Percentiles rank a stretch among this genome's conserved stretches.
Conservation (phyloP, 2,113 vertebrate species). For the Poeciliopsis occidentalis region DNA sequence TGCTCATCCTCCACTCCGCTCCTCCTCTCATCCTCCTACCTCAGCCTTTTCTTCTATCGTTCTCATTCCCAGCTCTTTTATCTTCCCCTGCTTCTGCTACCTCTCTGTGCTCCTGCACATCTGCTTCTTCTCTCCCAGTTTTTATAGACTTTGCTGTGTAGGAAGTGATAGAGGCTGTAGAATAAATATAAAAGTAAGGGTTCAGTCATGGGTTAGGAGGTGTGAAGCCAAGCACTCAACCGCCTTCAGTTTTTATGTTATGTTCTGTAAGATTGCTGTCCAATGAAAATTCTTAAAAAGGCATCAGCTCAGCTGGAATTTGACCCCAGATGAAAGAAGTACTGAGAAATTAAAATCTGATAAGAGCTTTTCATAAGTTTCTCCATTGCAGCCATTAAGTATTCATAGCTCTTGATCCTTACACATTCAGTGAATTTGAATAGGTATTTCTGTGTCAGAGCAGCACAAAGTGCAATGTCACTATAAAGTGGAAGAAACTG, state of each 20-base stretch:
- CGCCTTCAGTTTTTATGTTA: not conserved
- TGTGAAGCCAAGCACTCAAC: not conserved
- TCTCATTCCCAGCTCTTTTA: not conserved
- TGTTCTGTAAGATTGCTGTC: not conserved
- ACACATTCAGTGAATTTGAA: too few species aligned
- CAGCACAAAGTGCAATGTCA: not conserved
- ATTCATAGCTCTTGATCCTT: not conserved
- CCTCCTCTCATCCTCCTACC: not conserved
- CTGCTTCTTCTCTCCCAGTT: conserved; percentile 21
- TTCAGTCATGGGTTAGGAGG: conserved; percentile 27
- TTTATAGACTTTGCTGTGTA: conserved; percentile 11
- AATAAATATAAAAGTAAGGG: conserved; percentile 26
- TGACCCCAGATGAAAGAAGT: not conserved
- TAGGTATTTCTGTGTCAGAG: not conserved
- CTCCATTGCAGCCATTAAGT: not conserved
- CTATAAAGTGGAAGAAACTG: too few species aligned
- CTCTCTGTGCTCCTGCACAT: not conserved
- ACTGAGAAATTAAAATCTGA: not conserved
- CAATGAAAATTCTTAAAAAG: not conserved
- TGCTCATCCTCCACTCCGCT: conserved; percentile 20
- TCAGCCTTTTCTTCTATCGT: conserved; percentile 8
- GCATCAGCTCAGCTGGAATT: not conserved
- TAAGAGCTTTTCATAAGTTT: not conserved
- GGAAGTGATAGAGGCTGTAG: conserved; percentile 30
- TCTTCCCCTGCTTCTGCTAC: conserved; percentile 12